These are phyloP conservation scores for Rhinolophus ferrumequinum DNA, from an alignment of 2,113 vertebrate genomes.

Conservation along the genomic window DNA sequence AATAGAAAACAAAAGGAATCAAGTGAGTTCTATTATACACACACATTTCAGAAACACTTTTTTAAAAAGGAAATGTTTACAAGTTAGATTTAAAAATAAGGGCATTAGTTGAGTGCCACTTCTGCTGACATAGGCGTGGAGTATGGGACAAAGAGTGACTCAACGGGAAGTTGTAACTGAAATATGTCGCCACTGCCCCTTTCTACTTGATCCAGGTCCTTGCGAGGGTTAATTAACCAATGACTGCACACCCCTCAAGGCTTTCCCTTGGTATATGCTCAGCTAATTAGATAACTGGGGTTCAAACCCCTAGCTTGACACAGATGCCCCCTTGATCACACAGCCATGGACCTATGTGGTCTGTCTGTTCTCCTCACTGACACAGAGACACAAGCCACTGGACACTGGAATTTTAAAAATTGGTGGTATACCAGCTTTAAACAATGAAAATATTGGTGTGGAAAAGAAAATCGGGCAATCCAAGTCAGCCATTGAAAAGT, in stretches of 20 bases:
- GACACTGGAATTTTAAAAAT: neutral
- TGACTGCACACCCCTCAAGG: neutral
- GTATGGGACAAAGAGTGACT: too few species aligned
- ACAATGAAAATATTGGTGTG: neutral
- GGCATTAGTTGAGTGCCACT: neutral
- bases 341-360: accelerated
- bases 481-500: slow-evolving; percentile 30
- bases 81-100: neutral
- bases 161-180: neutral
- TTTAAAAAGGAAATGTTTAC: neutral
- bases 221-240: neutral
- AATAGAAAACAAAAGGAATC: neutral
- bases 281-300: too few species aligned
- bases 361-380: neutral
- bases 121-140: neutral
- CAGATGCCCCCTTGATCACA: neutral
- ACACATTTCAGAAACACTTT: neutral
- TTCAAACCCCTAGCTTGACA: neutral
- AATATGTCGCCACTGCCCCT: too few species aligned
- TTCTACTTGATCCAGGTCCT: neutral
- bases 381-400: neutral
- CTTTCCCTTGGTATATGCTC: neutral
- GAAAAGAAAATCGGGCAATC: slow-evolving; percentile 32
- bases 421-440: neutral
- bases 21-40: neutral